Evolutionary conservation across 2,888 invertebrate species (phyloP), one percentile per base, ranked within the genome.

Genomic region (Liopterus haemorrhoidalis): DNA sequence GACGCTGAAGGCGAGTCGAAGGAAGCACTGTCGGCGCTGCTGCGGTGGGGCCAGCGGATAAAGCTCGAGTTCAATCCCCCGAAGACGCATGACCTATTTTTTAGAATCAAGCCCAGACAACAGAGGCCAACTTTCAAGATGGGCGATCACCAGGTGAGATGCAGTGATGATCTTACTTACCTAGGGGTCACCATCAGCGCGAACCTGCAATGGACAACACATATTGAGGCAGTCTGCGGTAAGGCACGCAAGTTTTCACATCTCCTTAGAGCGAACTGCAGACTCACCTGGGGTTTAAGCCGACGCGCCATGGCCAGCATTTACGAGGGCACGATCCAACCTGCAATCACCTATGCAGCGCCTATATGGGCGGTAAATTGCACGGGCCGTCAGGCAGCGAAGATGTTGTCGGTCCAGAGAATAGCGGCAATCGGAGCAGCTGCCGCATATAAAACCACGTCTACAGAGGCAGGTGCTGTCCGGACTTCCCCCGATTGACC

Each of bases 41-140:
- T 32, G 5, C 22, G 11, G 6, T 39, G 39, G 39, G 39, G 28
- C 4, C 2, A 3, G 6, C 3, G 19, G 12, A 2, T 18, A 6
- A 39, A 28, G 11, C 27, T 43, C 3, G 38, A 21, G 3, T 49
- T 51, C 21, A 49, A 49, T 16, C 38, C 31, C 4, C 12, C 9
- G 1, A 51, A 51, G 14, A 25, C 48, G 21, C 33, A 41, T 31
- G 41, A 42, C 6, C 11, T 49, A 3, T 49, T 48, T 27, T 49
- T 28, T 32, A 36, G 36, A 2, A 42, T 42, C 5, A 36, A 16
- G 8, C 27, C 38, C 9, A 35, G 38, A 4, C 45, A 45, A 15
- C 39, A 41, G 18, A 33, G 35, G 12, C 51, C 49, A 1, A 41
- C 49, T 0, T 47, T 48, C 30, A 31, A 27, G 12, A 11, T 51